These are phyloP conservation scores for Uropetala carovei DNA, from an alignment of 2,888 invertebrate genomes.

Conservation along the genomic window DNA sequence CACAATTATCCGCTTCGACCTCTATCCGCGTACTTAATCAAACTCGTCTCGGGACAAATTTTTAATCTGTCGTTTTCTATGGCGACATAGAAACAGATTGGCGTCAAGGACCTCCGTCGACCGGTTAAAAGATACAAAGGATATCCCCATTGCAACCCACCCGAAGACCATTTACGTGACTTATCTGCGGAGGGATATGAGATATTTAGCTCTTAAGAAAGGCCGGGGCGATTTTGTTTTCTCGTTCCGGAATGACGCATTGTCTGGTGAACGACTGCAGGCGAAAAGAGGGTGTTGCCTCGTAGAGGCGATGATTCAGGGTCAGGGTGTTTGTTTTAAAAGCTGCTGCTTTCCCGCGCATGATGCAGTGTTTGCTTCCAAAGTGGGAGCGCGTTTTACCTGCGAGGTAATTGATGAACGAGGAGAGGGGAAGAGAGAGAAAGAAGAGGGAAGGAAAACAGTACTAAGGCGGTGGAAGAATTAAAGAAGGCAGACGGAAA, in stretches of 20 bases:
- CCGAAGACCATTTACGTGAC: not conserved
- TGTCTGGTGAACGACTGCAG: slow-evolving; percentile 21
- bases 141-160: not conserved
- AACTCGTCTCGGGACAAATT: too few species aligned
- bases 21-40: too few species aligned
- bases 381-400: not conserved
- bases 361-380: slow-evolving; percentile 16
- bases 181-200: not conserved
- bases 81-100: not conserved
- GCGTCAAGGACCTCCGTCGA: not conserved
- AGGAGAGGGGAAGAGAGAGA: not conserved
- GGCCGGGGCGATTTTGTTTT: not conserved
- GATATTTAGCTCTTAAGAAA: slow-evolving; percentile 10
- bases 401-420: too few species aligned
- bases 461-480: not conserved
- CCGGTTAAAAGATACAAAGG: not conserved
- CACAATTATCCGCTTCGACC: not conserved
- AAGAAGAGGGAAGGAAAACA: not conserved
- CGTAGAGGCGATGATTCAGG: slow-evolving; percentile 5
- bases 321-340: slow-evolving; percentile 29
- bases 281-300: slow-evolving; percentile 55
- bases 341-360: not conserved
- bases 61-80: too few species aligned
- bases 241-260: slow-evolving; percentile 36
- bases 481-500: not conserved